These are phyloP conservation scores for Indri indri DNA, from an alignment of 2,113 vertebrate species.

Conservation along the genomic window DNA sequence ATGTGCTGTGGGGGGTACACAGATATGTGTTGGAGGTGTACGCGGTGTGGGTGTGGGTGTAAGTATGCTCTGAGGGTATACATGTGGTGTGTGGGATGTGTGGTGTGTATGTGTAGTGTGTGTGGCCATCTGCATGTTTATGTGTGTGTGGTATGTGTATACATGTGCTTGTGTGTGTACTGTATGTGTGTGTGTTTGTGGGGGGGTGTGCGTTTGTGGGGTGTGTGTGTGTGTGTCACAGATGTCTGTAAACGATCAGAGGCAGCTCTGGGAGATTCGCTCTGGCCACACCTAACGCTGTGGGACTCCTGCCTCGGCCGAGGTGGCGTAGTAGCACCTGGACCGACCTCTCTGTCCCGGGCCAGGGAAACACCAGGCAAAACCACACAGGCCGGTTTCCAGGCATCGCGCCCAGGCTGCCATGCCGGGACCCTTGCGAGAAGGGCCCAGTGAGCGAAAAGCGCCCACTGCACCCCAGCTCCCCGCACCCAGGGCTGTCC, in stretches of 20 bases:
- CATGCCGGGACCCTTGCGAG: background rate
- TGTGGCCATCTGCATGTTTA: background rate
- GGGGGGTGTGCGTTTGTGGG: background rate
- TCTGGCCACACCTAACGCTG: background rate
- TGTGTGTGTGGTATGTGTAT: background rate
- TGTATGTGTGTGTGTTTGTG: background rate
- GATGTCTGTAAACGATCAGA: too few species aligned
- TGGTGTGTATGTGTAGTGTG: background rate
- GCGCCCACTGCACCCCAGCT: background rate
- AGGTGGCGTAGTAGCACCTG: fast-evolving
- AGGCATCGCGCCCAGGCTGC: background rate
- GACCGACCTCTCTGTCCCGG: too few species aligned
- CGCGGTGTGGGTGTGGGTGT: background rate
- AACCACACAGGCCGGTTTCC: fast-evolving
- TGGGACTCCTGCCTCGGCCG: too few species aligned
- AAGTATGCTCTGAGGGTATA: too few species aligned
- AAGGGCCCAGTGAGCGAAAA: background rate
- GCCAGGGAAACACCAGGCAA: too few species aligned
- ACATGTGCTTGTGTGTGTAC: background rate
- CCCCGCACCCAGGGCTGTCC: background rate
- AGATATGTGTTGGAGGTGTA: too few species aligned
- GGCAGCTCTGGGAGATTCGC: background rate
- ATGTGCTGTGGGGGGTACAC: background rate
- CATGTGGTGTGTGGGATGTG: too few species aligned
- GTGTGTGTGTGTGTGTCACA: background rate